phyloP scores from a whole-genome alignment of 1,140 invertebrate species.

The Drosophila triauraria region DNA sequence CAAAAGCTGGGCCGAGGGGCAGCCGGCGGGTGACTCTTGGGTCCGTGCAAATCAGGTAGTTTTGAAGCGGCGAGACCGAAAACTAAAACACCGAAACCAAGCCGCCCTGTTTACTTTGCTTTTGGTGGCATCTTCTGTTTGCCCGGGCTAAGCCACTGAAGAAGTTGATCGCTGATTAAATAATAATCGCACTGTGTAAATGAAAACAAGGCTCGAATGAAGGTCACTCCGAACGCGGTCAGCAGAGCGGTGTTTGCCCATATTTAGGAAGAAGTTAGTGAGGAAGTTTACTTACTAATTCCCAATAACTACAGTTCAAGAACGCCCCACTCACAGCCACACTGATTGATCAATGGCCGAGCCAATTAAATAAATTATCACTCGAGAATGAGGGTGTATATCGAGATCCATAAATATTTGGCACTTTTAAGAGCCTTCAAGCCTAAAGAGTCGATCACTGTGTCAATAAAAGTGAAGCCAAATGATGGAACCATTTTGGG shows the following conservation, averaged over 20 bases:
- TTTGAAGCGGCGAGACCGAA: slow-evolving; percentile 18
- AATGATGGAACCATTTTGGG: slow-evolving; percentile 22
- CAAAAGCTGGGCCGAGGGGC: slow-evolving; percentile 33
- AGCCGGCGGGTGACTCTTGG: slow-evolving; percentile 2
- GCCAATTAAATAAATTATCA: slow-evolving; percentile 49
- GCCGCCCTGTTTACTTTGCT: slow-evolving; percentile 34
- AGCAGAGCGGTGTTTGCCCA: slow-evolving; percentile 15
- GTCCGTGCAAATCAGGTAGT: slow-evolving; percentile 15
- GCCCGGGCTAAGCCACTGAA: slow-evolving; percentile 34
- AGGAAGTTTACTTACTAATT: slow-evolving; percentile 25
- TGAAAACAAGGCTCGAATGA: slow-evolving; percentile 24
- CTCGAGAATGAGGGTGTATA: slow-evolving; percentile 25
- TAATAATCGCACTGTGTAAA: slow-evolving; percentile 41
- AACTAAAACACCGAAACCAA: slow-evolving; percentile 34
- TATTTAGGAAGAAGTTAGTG: slow-evolving; percentile 1
- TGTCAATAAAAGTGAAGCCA: slow-evolving; percentile 40
- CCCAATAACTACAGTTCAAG: slow-evolving; percentile 19
- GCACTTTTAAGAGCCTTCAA: slow-evolving; percentile 50
- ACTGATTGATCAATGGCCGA: slow-evolving; percentile 24
- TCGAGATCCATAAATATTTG: slow-evolving; percentile 63
- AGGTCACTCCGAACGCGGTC: slow-evolving; percentile 30
- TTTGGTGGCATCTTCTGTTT: slow-evolving; percentile 46
- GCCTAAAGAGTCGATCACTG: slow-evolving; percentile 23
- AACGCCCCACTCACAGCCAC: slow-evolving; percentile 19
- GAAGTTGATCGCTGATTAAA: slow-evolving; percentile 53